Base-by-base conservation (phyloP, 2,888 invertebrate genomes). In the Andrena dorsata region DNA sequence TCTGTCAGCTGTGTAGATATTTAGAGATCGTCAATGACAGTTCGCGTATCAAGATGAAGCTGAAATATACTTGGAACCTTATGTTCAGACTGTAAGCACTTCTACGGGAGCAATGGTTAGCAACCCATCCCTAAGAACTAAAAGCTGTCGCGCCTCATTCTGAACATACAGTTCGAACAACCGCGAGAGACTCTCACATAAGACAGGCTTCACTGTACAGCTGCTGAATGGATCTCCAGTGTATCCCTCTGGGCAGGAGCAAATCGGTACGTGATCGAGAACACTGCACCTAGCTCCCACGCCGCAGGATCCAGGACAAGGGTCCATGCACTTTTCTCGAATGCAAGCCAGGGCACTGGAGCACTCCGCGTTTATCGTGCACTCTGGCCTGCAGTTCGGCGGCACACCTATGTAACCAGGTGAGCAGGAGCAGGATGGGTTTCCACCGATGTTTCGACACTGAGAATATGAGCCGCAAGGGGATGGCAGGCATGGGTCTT, bases 251-350 rank as follows among this genome's bases (percentile, higher is more conserved):
- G 96, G 94, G 90, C 98, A 98, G 5, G 95, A 95, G 92, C 98
- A 98, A 69, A 96, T 95, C 1, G 97, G 97, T 77, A 95, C 96
- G 90, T 97, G 97, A 91, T 96, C 97, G 82, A 96, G 95, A 6
- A 97, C 96, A 56, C 93, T 93, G 90, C 97, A 96, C 86, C 95
- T 94, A 75, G 97, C 95, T 89, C 95, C 95, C 78, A 95, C 90
- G 63, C 97, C 97, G 90, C 97, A 98, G 6, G 96, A 96, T 13
- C 97, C 97, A 8, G 96, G 96, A 89, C 97, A 98, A n/a, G 97
- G 97, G 93, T 97, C 97, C 85, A 94, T 94, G 92, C 97, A 97
- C 92, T 95, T 96, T 90, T 96, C 96, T 86, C 96, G 95, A 63
- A 97, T 96, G 90, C 98, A 98, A 56, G 97, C 97, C 88, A 95